phyloP scores from a whole-genome alignment of 92 coral and sea anemone species.

The Siderastrea radians region DNA sequence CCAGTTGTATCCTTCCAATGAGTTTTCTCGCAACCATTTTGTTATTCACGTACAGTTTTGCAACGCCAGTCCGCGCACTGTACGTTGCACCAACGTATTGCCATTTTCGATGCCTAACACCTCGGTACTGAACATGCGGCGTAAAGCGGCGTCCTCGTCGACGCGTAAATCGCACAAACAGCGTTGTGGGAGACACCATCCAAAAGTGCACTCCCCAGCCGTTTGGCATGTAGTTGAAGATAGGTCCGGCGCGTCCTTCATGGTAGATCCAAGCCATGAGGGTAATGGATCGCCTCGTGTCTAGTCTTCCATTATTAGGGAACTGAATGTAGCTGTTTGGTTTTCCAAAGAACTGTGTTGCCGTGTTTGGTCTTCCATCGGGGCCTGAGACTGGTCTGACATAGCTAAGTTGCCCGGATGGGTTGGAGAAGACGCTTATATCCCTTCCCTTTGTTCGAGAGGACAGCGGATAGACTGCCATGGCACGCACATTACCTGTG shows the following conservation, averaged over 20 bases:
- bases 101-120: conserved; percentile 52
- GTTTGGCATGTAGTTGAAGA: conserved; percentile 72
- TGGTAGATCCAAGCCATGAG: conserved; percentile 69
- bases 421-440: conserved; percentile 68
- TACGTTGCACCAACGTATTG: conserved; percentile 76
- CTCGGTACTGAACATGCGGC: conserved; percentile 37
- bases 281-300: conserved; percentile 66
- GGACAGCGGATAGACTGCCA: conserved; percentile 75
- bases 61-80: conserved; percentile 56
- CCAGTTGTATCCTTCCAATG: conserved; percentile 54
- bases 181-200: conserved; percentile 69
- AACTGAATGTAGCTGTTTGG: conserved; percentile 71
- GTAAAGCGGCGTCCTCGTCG: conserved; percentile 50
- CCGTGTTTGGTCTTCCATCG: conserved; percentile 55
- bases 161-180: conserved; percentile 73
- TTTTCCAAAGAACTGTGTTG: conserved; percentile 63
- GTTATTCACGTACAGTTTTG: conserved; percentile 62
- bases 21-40: conserved; percentile 54
- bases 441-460: conserved; percentile 73
- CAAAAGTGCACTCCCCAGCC: conserved; percentile 87
- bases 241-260: conserved; percentile 70
- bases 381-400: conserved; percentile 73
- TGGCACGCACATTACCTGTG: conserved; percentile 62
- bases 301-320: conserved; percentile 70
- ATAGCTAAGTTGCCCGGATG: conserved; percentile 59